Evolutionary conservation across 2,888 invertebrate species (phyloP).

Genomic region (Sipha maydis): DNA sequence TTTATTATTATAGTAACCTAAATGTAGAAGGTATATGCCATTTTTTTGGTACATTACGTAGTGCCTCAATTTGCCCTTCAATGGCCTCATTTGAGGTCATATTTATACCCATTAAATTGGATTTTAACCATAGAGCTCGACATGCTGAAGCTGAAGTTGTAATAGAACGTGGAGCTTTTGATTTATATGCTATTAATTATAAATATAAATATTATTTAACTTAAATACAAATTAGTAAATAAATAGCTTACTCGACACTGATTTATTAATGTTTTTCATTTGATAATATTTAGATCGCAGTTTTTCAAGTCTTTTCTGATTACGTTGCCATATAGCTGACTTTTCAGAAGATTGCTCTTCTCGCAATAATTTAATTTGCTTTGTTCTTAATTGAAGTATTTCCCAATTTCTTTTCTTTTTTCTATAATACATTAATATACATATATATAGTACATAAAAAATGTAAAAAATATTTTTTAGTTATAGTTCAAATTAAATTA

Average conservation of each 20-base stretch:
- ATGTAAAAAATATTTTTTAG: not conserved
- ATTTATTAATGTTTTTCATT: constrained; percentile 61
- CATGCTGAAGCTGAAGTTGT: constrained; percentile 92
- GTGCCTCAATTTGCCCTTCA: constrained; percentile 82
- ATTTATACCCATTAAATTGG: constrained; percentile 90
- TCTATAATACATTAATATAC: constrained; percentile 62
- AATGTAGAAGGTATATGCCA: constrained; percentile 96
- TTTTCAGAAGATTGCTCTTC: constrained; percentile 74
- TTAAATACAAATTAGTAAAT: not conserved
- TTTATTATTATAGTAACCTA: constrained; percentile 65
- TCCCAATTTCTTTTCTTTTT: constrained; percentile 70
- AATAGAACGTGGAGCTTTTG: constrained; percentile 91
- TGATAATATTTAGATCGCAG: constrained; percentile 71
- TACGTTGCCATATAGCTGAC: constrained; percentile 75
- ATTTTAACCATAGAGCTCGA: constrained; percentile 82
- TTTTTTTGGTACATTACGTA: constrained; percentile 88
- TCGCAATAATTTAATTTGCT: constrained; percentile 70
- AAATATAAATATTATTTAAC: not conserved
- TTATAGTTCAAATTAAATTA: no score
- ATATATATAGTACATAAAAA: not conserved
- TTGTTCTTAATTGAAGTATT: constrained; percentile 82
- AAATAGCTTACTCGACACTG: constrained; percentile 54
- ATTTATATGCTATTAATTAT: constrained; percentile 81
- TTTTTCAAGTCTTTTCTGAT: constrained; percentile 83
- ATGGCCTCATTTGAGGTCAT: constrained; percentile 83